Evolutionary conservation across 2,797 vertebrate genomes (phyloP), one percentile per base, ranked within the genome.

Genomic region (Phoebastria nigripes): DNA sequence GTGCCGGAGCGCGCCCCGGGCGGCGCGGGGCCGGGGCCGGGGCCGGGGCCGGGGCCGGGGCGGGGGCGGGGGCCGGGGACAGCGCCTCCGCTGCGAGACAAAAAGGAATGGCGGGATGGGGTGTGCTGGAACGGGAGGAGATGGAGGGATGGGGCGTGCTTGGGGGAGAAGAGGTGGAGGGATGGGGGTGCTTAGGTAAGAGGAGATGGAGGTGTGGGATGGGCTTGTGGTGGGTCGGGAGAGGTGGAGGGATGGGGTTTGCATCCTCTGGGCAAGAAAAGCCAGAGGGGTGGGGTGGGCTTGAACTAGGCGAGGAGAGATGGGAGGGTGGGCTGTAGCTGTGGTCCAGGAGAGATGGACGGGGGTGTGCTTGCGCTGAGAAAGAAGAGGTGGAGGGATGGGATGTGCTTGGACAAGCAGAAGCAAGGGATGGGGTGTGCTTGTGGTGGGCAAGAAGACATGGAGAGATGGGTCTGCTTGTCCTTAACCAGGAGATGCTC

Each of bases 1-100:
- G 65, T 87, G 96, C 72, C 74, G 69, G 81, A 81, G 31, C 31
- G 39, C 46, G 96, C 87, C 85, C 88, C 52, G 41, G 15, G 54
- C 25, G 4, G 55, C 5, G 41, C 22, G 55, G 37, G 29, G 22
- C 9, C 8, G 47, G 26, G n/a, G 10, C 5, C 8, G 74, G 24
- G 39, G 20, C 33, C 7, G 47, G 66, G 21, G 11, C 13, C 17
- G 1, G 7, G 35, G 35, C 35, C 7, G 35, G 35, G 35, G 35
- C 35, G 35, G 35, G 35, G 35, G 35, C 35, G 35, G 35, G 42
- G 42, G 42, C 42, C 42, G 42, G 42, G 22, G 56, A 7, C 67
- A 71, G 47, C 49, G 31, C 56, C 52, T 4, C 22, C 12, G 29
- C 66, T 12, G 31, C 46, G 16, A 24, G n/a, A 6, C 3, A 3